A percentile compares a stretch with the other conserved stretches of the same genome.
Evolutionary conservation across 2,888 invertebrate species (phyloP).

Genomic region (Anaspis maculata): DNA sequence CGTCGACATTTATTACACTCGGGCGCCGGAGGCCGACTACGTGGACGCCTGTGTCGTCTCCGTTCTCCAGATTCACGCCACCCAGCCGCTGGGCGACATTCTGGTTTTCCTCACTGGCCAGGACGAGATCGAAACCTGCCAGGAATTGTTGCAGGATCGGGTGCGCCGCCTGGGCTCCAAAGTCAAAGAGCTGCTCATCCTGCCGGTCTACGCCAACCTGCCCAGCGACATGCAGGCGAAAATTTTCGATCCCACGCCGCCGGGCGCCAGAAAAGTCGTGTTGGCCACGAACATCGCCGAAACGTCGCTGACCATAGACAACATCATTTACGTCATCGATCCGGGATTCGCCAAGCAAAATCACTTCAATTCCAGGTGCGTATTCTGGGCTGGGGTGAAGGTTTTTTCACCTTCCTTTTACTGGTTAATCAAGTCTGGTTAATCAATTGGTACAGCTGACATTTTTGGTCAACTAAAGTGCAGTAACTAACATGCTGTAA

Average conservation of each 20-base stretch:
- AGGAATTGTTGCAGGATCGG: conserved; percentile 83
- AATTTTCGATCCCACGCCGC: conserved; percentile 97
- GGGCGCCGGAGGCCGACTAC: conserved; percentile 98
- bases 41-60: conserved; percentile 97
- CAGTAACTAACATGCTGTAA: too few relatives aligned
- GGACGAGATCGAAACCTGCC: conserved; percentile 85
- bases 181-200: conserved; percentile 82
- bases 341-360: conserved; percentile 99
- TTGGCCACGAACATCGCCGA: conserved; percentile 99
- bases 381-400: too few relatives aligned
- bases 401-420: too few relatives aligned
- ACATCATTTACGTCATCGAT: conserved; percentile 97
- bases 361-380: conserved; percentile 95
- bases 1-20: conserved; percentile 97
- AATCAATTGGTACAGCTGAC: too few relatives aligned
- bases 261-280: conserved; percentile 92
- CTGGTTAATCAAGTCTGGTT: too few relatives aligned
- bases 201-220: conserved; percentile 96
- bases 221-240: conserved; percentile 99
- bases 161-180: conserved; percentile 87
- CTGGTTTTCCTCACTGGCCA: conserved; percentile 94
- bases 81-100: conserved; percentile 92
- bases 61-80: conserved; percentile 95
- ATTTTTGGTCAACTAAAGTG: too few relatives aligned
- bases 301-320: conserved; percentile 97